Conservation (phyloP, 2,113 vertebrate species). For the Rhineura floridana region DNA sequence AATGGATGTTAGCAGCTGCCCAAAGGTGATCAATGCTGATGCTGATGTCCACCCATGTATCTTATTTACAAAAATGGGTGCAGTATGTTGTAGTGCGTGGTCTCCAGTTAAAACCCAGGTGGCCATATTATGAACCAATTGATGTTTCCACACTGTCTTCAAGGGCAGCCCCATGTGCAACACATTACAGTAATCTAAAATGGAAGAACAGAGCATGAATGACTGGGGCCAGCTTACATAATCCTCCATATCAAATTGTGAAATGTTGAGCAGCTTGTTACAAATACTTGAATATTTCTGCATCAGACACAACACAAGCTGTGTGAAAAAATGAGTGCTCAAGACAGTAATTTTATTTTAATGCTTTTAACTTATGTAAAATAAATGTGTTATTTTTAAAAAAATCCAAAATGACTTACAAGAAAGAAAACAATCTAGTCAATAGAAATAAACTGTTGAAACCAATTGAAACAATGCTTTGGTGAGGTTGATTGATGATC, state of each 20-base stretch:
- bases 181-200: not conserved
- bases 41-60: no score
- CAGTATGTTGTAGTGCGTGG: no score
- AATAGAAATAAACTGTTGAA: not conserved
- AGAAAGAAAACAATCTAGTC: not conserved
- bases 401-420: not conserved
- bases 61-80: no score
- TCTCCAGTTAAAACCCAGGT: no score
- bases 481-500: not conserved
- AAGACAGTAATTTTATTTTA: not conserved
- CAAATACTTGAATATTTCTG: constrained; percentile 20
- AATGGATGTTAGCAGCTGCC: no score
- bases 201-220: not conserved
- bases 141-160: not conserved
- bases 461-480: not conserved
- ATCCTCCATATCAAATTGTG: not conserved
- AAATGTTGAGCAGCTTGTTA: not conserved
- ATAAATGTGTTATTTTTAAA: not conserved
- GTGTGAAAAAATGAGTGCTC: accelerated
- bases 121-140: no score
- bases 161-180: not conserved
- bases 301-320: accelerated
- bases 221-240: not conserved
- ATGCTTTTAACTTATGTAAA: not conserved
- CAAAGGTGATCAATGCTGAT: no score